phyloP scores from a whole-genome alignment of 1,140 invertebrate genomes.

The Aphis gossypii region DNA sequence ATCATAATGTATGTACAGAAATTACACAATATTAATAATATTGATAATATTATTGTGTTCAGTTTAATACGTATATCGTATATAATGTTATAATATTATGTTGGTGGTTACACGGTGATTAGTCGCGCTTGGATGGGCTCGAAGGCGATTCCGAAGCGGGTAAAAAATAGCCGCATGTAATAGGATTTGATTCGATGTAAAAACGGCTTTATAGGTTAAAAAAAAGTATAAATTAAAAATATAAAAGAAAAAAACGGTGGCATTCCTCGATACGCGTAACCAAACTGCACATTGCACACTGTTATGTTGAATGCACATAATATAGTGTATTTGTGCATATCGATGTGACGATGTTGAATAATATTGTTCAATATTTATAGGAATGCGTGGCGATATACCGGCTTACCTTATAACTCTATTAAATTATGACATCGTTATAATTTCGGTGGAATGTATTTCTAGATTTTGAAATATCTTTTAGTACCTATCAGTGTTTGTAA shows the following conservation, averaged over 20 bases:
- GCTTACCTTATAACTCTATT: too few species aligned
- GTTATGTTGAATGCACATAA: background rate
- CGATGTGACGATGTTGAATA: too few species aligned
- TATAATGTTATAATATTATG: background rate
- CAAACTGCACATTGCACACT: background rate
- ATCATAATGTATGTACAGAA: background rate
- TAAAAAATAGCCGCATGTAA: background rate
- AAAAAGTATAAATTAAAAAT: background rate
- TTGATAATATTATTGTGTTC: background rate
- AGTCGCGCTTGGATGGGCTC: background rate
- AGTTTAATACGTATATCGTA: background rate
- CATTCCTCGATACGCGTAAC: background rate
- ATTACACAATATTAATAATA: background rate
- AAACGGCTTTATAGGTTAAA: background rate
- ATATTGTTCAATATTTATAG: background rate
- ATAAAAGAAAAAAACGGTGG: background rate
- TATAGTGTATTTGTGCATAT: background rate
- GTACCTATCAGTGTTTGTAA: too few species aligned
- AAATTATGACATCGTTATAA: too few species aligned
- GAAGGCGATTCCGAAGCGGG: background rate
- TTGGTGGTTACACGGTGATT: background rate
- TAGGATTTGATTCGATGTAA: background rate
- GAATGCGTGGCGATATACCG: too few species aligned
- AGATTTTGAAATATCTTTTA: too few species aligned
- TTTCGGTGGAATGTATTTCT: too few species aligned